A percentile compares a stretch with the other conserved stretches of the same genome.
phyloP scores from a whole-genome alignment of 2,113 vertebrate species.

The Ceuthmochares aereus region DNA sequence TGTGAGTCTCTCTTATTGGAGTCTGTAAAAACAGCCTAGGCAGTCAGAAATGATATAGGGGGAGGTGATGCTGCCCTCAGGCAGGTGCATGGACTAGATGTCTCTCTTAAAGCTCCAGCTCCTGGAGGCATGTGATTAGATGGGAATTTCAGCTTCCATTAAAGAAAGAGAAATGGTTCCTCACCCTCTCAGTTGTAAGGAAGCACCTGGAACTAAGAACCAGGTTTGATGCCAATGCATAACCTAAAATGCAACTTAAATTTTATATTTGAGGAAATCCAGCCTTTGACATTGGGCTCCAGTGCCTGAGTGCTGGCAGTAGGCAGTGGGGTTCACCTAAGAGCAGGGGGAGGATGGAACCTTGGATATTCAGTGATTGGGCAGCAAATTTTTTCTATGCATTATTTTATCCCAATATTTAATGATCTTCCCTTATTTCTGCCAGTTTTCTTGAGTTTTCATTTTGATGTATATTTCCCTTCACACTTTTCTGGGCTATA shows the following conservation, averaged over 20 bases:
- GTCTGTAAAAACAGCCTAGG: constrained; percentile 72
- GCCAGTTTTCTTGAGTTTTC: neutral
- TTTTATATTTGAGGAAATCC: neutral
- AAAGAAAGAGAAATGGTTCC: constrained; percentile 64
- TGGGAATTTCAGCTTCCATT: constrained; percentile 62
- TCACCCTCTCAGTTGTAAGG: constrained; percentile 17
- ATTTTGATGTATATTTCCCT: neutral
- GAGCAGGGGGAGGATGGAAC: neutral
- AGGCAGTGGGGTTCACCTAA: neutral
- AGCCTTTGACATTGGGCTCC: neutral
- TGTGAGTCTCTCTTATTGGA: constrained; percentile 68
- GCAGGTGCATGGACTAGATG: constrained; percentile 62
- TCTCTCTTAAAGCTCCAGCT: constrained; percentile 63
- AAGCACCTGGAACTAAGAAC: constrained; percentile 33
- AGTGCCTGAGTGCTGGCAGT: neutral
- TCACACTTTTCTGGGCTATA: neutral
- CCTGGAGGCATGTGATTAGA: constrained; percentile 68
- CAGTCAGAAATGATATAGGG: constrained; percentile 71
- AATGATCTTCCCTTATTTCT: neutral
- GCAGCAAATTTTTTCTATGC: neutral
- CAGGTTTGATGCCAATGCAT: neutral
- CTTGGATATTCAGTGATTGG: neutral
- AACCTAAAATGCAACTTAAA: neutral
- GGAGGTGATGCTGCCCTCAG: constrained; percentile 61
- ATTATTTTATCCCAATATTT: neutral